Base-by-base conservation (phyloP, 2,113 vertebrate genomes). In the Ophthalmolycus amberensis region DNA sequence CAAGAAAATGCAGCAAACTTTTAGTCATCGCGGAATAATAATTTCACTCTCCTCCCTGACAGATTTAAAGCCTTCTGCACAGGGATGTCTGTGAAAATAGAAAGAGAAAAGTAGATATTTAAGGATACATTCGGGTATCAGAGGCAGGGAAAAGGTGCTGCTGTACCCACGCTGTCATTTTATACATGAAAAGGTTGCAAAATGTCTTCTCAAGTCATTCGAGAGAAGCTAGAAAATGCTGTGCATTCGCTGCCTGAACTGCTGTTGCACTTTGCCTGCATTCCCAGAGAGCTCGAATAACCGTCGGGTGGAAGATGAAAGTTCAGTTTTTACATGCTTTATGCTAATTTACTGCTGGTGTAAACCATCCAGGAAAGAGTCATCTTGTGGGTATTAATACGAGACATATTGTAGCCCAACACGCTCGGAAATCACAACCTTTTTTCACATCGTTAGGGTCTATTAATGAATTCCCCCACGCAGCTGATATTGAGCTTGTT, bases 281-380 rank as follows among this genome's bases (percentile, higher is more conserved):
- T 76, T 48, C 63, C 22, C 52, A 27, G 34, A 77, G 64, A 66
- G 38, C 48, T 70, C 60, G 74, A 68, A 83, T 62, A 83, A 85
- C 40, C 22, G 37, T 71, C 65, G 70, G 64, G 70, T 56, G 25
- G 54, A 34, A 76, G 71, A 88, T 75, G 56, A 82, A 75, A 85
- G 79, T 40, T 86, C 73, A 76, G 63, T 18, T 67, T 87, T 20
- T 71, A 74, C 50, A 64, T 10, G 4, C 54, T 84, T 74, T 77
- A 82, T 79, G 77, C 52, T 73, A 75, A 87, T 88, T 63, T 73
- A 38, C 10, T 32, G 75, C 67, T 29, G 48, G 64, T 74, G 69
- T 54, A 10, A 76, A 80, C 37, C 40, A 56, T 78, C 83, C 11
- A 37, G 71, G 29, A 72, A 27, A 9, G 38, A 68, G 5, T 58